These are phyloP conservation scores for Nomada ferruginata DNA, from an alignment of 2,888 invertebrate genomes.

Conservation along the genomic window DNA sequence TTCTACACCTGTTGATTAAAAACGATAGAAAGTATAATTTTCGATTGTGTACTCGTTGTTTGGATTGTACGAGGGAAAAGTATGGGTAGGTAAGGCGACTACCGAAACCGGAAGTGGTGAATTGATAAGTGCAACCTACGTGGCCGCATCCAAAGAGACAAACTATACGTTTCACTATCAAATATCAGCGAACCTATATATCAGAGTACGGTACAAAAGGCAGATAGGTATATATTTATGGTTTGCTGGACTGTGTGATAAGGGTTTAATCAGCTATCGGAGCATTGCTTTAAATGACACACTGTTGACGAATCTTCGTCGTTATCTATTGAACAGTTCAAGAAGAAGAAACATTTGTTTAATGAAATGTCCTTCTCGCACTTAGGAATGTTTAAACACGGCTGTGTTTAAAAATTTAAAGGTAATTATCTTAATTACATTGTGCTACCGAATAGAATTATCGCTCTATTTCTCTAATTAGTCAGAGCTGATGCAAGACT, in stretches of 20 bases:
- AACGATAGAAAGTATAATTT: no score
- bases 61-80: neutral
- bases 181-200: conserved; percentile 57
- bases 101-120: conserved; percentile 51
- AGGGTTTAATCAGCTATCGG: conserved; percentile 25
- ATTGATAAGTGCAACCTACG: conserved; percentile 62
- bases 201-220: conserved; percentile 30
- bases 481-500: neutral
- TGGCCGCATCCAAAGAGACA: conserved; percentile 55
- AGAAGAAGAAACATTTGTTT: no score
- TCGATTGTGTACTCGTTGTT: neutral
- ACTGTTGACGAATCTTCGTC: neutral
- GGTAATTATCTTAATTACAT: no score
- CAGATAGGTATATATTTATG: conserved; percentile 29
- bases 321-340: no score
- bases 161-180: conserved; percentile 55
- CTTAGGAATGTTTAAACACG: no score
- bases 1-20: neutral
- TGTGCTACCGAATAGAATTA: neutral
- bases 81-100: conserved; percentile 16
- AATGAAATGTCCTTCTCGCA: no score
- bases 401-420: no score
- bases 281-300: neutral
- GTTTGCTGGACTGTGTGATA: conserved; percentile 8
- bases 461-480: neutral